Conservation (phyloP, 1,140 invertebrate species). For the Hirudo medicinalis region DNA sequence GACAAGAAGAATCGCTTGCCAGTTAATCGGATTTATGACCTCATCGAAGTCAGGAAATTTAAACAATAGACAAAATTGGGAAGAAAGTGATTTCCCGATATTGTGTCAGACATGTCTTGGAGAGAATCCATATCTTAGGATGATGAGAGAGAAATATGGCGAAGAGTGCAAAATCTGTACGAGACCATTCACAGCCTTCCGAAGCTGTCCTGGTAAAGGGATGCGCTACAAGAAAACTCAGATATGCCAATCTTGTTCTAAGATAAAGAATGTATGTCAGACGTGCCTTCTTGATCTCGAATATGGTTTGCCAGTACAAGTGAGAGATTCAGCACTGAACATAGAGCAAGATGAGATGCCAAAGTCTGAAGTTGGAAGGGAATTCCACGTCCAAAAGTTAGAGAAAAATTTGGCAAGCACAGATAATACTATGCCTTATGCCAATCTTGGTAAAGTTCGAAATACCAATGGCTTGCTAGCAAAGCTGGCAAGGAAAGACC, state of each 20-base stretch:
- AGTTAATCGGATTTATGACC: slow-evolving; percentile 17
- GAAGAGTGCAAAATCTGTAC: slow-evolving; percentile 98
- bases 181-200: slow-evolving; percentile 92
- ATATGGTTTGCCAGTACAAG: slow-evolving; percentile 68
- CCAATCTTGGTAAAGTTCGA: slow-evolving; percentile 44
- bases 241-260: slow-evolving; percentile 96
- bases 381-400: slow-evolving; percentile 81
- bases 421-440: slow-evolving; percentile 43
- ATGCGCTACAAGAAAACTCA: slow-evolving; percentile 99
- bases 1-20: no score
- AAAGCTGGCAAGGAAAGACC: slow-evolving; percentile 85
- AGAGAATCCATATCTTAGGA: no score
- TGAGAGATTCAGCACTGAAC: slow-evolving; percentile 85
- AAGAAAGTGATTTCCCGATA: slow-evolving; percentile 57
- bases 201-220: slow-evolving; percentile 84
- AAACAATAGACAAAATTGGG: slow-evolving; percentile 96
- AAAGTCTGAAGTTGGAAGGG: slow-evolving; percentile 94
- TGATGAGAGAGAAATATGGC: slow-evolving; percentile 79
- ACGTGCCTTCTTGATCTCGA: slow-evolving; percentile 95
- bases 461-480: slow-evolving; percentile 65
- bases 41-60: slow-evolving; percentile 90
- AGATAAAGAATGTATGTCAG: slow-evolving; percentile 97
- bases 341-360: slow-evolving; percentile 79
- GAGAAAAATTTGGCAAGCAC: slow-evolving; percentile 41
- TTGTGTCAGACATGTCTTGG: no score